phyloP scores from a whole-genome alignment of 2,888 invertebrate genomes.

The Cheiracanthium punctorium region DNA sequence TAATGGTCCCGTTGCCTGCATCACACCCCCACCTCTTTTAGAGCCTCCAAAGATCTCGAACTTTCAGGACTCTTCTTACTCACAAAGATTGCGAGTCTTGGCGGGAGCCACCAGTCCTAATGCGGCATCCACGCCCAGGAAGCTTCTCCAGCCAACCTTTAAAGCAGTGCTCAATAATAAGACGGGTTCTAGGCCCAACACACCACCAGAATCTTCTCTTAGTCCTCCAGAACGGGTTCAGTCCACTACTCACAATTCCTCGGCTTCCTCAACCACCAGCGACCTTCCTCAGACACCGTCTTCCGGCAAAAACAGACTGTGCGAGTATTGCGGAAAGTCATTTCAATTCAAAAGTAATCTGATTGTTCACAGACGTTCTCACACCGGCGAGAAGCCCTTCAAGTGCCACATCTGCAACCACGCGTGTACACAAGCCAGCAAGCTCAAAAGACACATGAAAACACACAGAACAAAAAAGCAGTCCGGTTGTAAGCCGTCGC shows the following conservation, averaged over 20 bases:
- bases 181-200: constrained; percentile 68
- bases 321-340: constrained; percentile 95
- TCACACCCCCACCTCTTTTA: constrained; percentile 49
- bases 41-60: constrained; percentile 52
- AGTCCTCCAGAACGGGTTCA: constrained; percentile 47
- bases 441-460: constrained; percentile 94
- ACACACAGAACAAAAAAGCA: constrained; percentile 80
- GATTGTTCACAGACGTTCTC: constrained; percentile 90
- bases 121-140: constrained; percentile 76
- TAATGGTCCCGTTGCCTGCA: constrained; percentile 34
- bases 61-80: constrained; percentile 96
- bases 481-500: constrained; percentile 71
- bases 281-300: constrained; percentile 76
- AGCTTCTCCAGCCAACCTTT: constrained; percentile 80
- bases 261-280: constrained; percentile 82
- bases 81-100: constrained; percentile 98
- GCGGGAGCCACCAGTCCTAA: constrained; percentile 81
- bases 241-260: constrained; percentile 75
- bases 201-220: constrained; percentile 54
- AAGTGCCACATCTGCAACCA: constrained; percentile 94
- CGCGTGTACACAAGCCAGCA: constrained; percentile 90
- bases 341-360: constrained; percentile 95
- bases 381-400: constrained; percentile 87
- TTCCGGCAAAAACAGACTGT: constrained; percentile 79
- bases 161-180: constrained; percentile 46